phyloP scores from a whole-genome alignment of 2,113 vertebrate genomes.

The Chiloscyllium plagiosum region DNA sequence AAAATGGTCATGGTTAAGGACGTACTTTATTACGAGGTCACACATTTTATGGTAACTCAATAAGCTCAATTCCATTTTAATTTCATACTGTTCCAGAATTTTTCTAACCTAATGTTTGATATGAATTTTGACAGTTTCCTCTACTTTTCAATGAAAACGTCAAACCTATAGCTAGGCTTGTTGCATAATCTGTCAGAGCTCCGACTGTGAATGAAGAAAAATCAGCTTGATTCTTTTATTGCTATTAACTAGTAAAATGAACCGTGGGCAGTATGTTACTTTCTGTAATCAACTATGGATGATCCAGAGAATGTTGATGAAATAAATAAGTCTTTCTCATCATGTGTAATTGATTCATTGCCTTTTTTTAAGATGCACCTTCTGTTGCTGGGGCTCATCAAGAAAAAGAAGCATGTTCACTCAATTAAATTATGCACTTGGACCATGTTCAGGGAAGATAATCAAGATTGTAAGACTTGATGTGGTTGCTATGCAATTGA shows the following conservation, averaged over 20 bases:
- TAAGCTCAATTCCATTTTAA: background rate
- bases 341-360: background rate
- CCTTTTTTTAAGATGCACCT: background rate
- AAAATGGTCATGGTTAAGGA: background rate
- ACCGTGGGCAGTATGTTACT: background rate
- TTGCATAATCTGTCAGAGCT: background rate
- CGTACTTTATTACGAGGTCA: background rate
- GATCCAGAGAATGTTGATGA: background rate
- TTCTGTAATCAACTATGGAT: slow-evolving; percentile 25
- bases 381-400: background rate
- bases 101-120: background rate
- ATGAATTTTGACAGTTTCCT: background rate
- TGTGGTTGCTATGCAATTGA: background rate
- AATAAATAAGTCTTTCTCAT: slow-evolving; percentile 25
- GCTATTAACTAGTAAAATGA: background rate
- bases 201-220: slow-evolving; percentile 3
- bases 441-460: background rate
- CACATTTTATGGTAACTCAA: background rate
- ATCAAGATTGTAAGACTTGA: background rate
- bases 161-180: background rate
- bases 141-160: background rate
- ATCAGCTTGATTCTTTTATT: background rate
- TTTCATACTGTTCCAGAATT: background rate
- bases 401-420: background rate
- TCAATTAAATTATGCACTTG: background rate